Conservation (phyloP, 2,888 invertebrate genomes). For the Chymomyza caudatula region DNA sequence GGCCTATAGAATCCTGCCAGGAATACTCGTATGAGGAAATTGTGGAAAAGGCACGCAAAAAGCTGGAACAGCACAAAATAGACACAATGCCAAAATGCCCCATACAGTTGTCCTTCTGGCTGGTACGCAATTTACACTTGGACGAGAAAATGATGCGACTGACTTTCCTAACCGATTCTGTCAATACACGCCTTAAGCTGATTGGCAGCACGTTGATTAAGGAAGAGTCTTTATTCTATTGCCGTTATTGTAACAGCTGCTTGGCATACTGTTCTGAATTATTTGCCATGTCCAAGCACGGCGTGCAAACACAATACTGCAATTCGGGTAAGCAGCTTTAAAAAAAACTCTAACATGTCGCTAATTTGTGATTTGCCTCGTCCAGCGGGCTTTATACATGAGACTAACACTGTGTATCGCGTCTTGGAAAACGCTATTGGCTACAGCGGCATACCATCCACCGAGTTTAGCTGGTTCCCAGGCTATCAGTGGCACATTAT, state of each 20-base stretch:
- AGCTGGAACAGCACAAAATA: constrained; percentile 72
- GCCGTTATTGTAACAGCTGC: constrained; percentile 81
- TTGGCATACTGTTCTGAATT: constrained; percentile 84
- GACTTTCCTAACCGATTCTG: constrained; percentile 83
- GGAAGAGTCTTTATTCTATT: constrained; percentile 80
- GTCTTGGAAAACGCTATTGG: constrained; percentile 79
- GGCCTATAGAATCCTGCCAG: constrained; percentile 84
- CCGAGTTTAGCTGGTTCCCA: constrained; percentile 91
- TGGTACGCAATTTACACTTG: constrained; percentile 86
- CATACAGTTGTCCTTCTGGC: constrained; percentile 87
- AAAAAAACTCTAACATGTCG: too few species aligned
- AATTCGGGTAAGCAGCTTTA: constrained; percentile 81
- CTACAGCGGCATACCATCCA: constrained; percentile 80
- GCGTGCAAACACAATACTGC: constrained; percentile 88
- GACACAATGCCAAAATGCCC: constrained; percentile 83
- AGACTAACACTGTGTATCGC: constrained; percentile 85
- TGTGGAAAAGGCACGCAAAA: constrained; percentile 76
- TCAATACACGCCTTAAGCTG: constrained; percentile 82
- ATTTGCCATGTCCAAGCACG: constrained; percentile 89
- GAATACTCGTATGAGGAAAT: constrained; percentile 81
- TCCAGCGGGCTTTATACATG: constrained; percentile 85
- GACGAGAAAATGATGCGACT: constrained; percentile 82
- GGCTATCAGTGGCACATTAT: constrained; percentile 91
- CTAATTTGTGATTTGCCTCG: neutral
- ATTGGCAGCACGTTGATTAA: constrained; percentile 73